Percentiles rank a stretch among this genome's conserved stretches.
These are phyloP conservation scores for Thereva unica DNA, from an alignment of 2,888 invertebrate species.

Conservation along the genomic window DNA sequence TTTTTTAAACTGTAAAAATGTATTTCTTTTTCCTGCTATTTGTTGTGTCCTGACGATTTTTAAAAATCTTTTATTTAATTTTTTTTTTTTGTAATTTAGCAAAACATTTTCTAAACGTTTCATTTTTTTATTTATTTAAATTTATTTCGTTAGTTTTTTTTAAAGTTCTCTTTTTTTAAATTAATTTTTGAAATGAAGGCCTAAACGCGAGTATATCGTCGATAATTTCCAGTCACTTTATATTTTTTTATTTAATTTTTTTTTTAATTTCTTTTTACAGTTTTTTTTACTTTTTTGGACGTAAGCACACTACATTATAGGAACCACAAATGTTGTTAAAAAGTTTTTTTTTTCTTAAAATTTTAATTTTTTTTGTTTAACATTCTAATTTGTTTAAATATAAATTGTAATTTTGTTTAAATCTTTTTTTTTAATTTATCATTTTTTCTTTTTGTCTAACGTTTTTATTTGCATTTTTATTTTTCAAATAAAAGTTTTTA, in stretches of 20 bases:
- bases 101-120: slow-evolving; percentile 43
- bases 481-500: slow-evolving; percentile 16
- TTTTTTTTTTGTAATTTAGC: slow-evolving; percentile 37
- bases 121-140: slow-evolving; percentile 44
- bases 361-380: slow-evolving; percentile 44
- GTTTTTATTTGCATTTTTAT: slow-evolving; percentile 40
- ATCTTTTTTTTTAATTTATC: slow-evolving; percentile 48
- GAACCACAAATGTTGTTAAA: slow-evolving; percentile 49
- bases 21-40: slow-evolving; percentile 17
- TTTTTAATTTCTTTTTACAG: slow-evolving; percentile 43
- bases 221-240: slow-evolving; percentile 61
- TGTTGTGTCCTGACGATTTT: slow-evolving; percentile 33
- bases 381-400: slow-evolving; percentile 41
- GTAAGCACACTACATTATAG: slow-evolving; percentile 51
- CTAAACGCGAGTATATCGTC: slow-evolving; percentile 70
- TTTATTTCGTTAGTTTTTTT: slow-evolving; percentile 54
- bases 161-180: slow-evolving; percentile 57
- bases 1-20: slow-evolving; percentile 8
- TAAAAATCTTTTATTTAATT: slow-evolving; percentile 24
- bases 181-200: slow-evolving; percentile 69
- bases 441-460: slow-evolving; percentile 42
- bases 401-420: slow-evolving; percentile 38
- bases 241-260: slow-evolving; percentile 40
- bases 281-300: slow-evolving; percentile 46
- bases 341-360: slow-evolving; percentile 42